Conservation (phyloP, 64 coral and sea anemone genomes). For the Cladopsammia gracilis region DNA sequence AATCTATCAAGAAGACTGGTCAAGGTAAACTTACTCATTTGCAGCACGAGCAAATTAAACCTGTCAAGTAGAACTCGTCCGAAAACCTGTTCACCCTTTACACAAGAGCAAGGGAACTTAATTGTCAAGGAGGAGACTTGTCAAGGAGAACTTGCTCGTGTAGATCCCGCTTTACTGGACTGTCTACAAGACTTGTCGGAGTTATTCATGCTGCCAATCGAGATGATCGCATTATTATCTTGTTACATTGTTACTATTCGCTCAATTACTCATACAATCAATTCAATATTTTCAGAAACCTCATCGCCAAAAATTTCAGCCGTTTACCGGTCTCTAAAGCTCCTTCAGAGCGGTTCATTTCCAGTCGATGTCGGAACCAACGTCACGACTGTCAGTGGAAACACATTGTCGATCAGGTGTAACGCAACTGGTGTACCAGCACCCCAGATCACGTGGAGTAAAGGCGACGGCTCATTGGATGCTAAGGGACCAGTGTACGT, state of each 20-base stretch:
- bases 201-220: no score
- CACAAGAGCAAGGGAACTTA: no score
- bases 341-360: conserved; percentile 34
- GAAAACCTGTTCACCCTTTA: no score
- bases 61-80: no score
- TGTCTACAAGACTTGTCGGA: no score
- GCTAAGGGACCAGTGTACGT: background rate
- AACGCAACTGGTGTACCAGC: conserved; percentile 54
- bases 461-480: conserved; percentile 17
- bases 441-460: conserved; percentile 57
- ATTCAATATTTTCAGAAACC: conserved; percentile 27
- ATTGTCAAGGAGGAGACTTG: no score
- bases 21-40: no score
- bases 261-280: background rate
- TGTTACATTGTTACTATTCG: background rate
- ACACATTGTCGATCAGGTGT: conserved; percentile 55
- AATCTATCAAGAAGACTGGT: no score
- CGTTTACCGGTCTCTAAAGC: background rate
- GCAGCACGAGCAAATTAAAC: no score
- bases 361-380: conserved; percentile 23
- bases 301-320: background rate
- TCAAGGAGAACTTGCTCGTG: no score
- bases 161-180: no score
- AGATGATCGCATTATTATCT: background rate
- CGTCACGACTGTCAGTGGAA: conserved; percentile 52